A percentile compares a stretch with the other conserved stretches of the same genome.
Conservation (phyloP, 2,888 invertebrate species). For the Sinodicranocentrus sp. region DNA sequence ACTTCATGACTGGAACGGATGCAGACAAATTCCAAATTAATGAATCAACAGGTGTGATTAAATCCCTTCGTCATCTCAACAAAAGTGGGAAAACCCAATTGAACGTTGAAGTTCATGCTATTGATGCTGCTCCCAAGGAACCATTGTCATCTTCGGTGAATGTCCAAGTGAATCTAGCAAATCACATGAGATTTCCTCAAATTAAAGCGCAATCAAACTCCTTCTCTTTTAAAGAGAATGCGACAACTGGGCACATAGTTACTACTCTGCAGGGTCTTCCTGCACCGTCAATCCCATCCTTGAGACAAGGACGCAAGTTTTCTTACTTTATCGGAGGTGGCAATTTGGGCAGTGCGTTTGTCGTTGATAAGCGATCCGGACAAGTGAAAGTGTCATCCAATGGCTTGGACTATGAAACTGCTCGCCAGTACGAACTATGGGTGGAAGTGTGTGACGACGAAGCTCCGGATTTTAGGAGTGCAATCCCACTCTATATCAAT, state of each 20-base stretch:
- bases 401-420: conserved; percentile 91
- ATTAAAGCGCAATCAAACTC: conserved; percentile 81
- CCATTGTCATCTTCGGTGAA: conserved; percentile 87
- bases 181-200: conserved; percentile 88
- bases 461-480: conserved; percentile 88
- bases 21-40: conserved; percentile 89
- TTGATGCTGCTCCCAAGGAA: conserved; percentile 85
- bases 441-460: conserved; percentile 93
- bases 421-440: conserved; percentile 93
- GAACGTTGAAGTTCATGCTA: conserved; percentile 87
- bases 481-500: conserved; percentile 89
- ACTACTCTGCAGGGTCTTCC: conserved; percentile 71
- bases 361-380: conserved; percentile 88
- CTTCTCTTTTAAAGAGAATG: conserved; percentile 89
- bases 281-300: conserved; percentile 46
- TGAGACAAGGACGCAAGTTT: conserved; percentile 78
- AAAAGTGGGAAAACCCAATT: conserved; percentile 80
- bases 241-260: conserved; percentile 78
- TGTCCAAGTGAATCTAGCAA: conserved; percentile 87
- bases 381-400: conserved; percentile 88
- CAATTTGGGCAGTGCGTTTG: conserved; percentile 91
- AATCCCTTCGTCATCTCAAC: conserved; percentile 85
- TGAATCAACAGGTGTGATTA: conserved; percentile 90
- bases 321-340: conserved; percentile 96
- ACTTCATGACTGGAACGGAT: conserved; percentile 90